Percentiles rank a stretch among this genome's conserved stretches.
phyloP scores from a whole-genome alignment of 1,140 invertebrate genomes.

The Mycetomoellerius zeteki region DNA sequence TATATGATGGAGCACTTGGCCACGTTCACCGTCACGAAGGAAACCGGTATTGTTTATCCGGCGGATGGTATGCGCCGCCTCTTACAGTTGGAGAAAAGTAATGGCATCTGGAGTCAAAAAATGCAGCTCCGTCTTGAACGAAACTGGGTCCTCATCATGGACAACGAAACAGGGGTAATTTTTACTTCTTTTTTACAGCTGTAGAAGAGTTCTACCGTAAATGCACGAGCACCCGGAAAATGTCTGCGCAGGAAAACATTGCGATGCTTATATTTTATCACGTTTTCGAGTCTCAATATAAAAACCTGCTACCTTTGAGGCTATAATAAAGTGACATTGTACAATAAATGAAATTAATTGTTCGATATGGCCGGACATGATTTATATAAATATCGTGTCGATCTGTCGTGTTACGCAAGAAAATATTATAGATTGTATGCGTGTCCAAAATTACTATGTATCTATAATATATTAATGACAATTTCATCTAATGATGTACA shows the following conservation, averaged over 20 bases:
- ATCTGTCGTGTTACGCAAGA: not conserved
- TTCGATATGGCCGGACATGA: not conserved
- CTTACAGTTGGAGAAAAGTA: slow-evolving; percentile 98
- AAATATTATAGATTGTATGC: slow-evolving; percentile 53
- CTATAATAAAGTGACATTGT: slow-evolving; percentile 9
- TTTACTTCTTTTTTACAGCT: slow-evolving; percentile 5
- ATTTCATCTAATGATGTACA: slow-evolving; percentile 61
- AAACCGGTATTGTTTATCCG: slow-evolving; percentile 95
- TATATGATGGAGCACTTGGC: slow-evolving; percentile 99
- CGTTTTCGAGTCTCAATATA: not conserved
- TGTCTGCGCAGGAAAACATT: not conserved
- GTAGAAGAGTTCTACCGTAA: not conserved
- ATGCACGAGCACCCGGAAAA: not conserved
- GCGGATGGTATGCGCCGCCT: slow-evolving; percentile 98
- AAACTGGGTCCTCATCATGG: slow-evolving; percentile 97
- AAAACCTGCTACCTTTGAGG: not conserved
- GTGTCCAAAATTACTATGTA: slow-evolving; percentile 40
- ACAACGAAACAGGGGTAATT: slow-evolving; percentile 97
- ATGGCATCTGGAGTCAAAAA: slow-evolving; percentile 99
- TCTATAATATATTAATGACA: not conserved
- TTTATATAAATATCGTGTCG: not conserved
- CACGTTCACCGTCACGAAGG: slow-evolving; percentile 97
- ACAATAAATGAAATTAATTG: slow-evolving; percentile 12
- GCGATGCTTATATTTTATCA: slow-evolving; percentile 12
- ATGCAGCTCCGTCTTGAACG: slow-evolving; percentile 97